Base-by-base conservation (phyloP, 53 echinoderm and acorn worm species). In the Crossaster papposus region DNA sequence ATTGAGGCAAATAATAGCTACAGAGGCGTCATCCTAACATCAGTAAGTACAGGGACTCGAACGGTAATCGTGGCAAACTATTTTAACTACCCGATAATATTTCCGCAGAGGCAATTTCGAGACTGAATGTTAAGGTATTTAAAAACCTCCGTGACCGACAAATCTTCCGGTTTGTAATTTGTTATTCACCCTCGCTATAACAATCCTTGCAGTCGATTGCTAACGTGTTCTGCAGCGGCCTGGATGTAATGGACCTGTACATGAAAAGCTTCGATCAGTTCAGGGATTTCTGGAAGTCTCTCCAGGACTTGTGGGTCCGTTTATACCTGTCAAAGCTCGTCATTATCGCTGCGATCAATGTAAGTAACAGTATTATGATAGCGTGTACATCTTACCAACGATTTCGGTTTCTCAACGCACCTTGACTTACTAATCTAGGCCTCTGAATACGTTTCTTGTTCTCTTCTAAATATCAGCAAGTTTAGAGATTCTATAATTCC, bases 311-410 rank as follows among this genome's bases (percentile, higher is more conserved):
- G 20, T 94, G 83, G 83, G 53, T 94, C 30, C 33, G 79, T 2
- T 52, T 91, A 6, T 94, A 94, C 52, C 89, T 80, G 15, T 88
- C 89, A 17, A 73, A 78, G 34, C 89, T 94, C 30, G 89, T 88
- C 79, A 92, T 80, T 4, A 80, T 91, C 22, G 94, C 91, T 32
- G 94, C 94, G 15, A 94, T 94, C 52, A 94, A 94, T 75, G 93
- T 90, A 81, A 90, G 93, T 80, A 64, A 30, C 65, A 52, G 8
- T n/a, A n/a, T n/a, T n/a, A n/a, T n/a, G n/a, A n/a, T n/a, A 12
- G 12, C 12, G 11, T 71, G 38, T 2, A 38, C 38, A 38, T 38
- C 2, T 4, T 38, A 38, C 38, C 38, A 7, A 38, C 38, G 7
- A 38, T 38, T 38, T n/a, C n/a, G n/a, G n/a, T n/a, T n/a, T n/a